Base-by-base conservation (phyloP, 2,797 vertebrate genomes). In the Phylloscopus collybita region DNA sequence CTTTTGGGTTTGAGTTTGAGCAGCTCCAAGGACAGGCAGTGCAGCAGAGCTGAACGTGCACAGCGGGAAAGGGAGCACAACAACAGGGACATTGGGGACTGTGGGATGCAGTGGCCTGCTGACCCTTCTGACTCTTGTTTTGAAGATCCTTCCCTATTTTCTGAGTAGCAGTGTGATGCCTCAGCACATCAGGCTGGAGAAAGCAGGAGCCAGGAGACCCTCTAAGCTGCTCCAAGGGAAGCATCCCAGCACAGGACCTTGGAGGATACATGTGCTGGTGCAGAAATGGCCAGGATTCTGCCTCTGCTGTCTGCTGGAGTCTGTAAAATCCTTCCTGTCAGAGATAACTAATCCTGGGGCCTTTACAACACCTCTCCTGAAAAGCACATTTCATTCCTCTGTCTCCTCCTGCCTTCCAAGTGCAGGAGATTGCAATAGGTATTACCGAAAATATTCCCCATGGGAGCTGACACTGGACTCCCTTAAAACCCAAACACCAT, bases 401-500 rank as follows among this genome's bases (percentile, higher is more conserved):
- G 25, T 89, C 92, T 95, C 71, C 81, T 95, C 38, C 78, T 82
- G 93, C 93, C 80, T 96, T 94, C 94, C 85, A 69, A 96, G 85
- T 66, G 82, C 88, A 62, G 79, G 57, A 93, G 91, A 90, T 10
- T 96, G 94, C 93, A 95, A 95, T 84, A 93, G 86, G 93, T 93
- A 96, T 96, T 96, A 90, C 88, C 2, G 19, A 96, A 94, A 95
- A 95, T 95, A 92, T 61, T 94, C 92, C 94, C 86, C 80, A 1
- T 56, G 95, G 88, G 95, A 93, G 85, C 82, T 3, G 27, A 96
- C 92, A 92, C 80, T 71, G 86, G 91, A 59, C 91, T 95, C 93
- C 96, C 94, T 97, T 95, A 92, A 96, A 96, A 86, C 66, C 82
- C 88, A 57, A 84, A 85, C 93, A 50, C 83, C 66, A 44, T 88